Base-by-base conservation (phyloP, 2,113 vertebrate species). In the Morone chrysops region DNA sequence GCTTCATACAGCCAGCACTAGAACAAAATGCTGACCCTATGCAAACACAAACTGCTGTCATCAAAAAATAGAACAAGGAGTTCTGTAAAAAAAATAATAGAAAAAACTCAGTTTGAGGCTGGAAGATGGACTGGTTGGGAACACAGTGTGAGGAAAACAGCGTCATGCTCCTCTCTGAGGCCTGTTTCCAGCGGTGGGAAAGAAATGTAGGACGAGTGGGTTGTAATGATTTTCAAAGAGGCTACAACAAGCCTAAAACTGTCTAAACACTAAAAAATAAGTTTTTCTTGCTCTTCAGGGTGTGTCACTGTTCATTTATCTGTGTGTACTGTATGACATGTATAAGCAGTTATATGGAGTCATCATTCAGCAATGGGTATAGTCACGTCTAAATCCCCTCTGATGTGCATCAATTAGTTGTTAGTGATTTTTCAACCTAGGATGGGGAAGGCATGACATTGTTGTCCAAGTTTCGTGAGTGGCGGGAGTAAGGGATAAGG, bases 11-110 rank as follows among this genome's bases (percentile, higher is more conserved):
- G 63, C 75, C 81, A 63, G 60, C 43, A 81, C 61, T 71, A 25
- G 36, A 66, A 80, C 61, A 89, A 86, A 89, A 81, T 81, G 83
- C 90, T 87, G 85, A 92, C 79, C 73, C 38, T 9, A 73, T 73
- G 82, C 73, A 88, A 89, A 86, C 71, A 43, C 70, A 86, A 86
- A 83, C 66, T 73, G 70, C 68, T 72, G 77, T 84, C 81, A 69
- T 85, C 79, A 83, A 79, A 90, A 83, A 85, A 75, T 73, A 83
- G 68, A 85, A 70, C 18, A 85, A 70, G 16, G 40, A 61, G 6
- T 56, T 68, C 72, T 54, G 36, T 38, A 18, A 31, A 72, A 71
- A 36, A 40, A 63, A 63, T 3, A 38, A 78, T 3, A 45, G 65
- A 36, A 53, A 57, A 45, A 71, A n/a, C 50, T 69, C 13, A 14